Conservation (phyloP, 2,797 vertebrate species). For the Echeneis naucrates region DNA sequence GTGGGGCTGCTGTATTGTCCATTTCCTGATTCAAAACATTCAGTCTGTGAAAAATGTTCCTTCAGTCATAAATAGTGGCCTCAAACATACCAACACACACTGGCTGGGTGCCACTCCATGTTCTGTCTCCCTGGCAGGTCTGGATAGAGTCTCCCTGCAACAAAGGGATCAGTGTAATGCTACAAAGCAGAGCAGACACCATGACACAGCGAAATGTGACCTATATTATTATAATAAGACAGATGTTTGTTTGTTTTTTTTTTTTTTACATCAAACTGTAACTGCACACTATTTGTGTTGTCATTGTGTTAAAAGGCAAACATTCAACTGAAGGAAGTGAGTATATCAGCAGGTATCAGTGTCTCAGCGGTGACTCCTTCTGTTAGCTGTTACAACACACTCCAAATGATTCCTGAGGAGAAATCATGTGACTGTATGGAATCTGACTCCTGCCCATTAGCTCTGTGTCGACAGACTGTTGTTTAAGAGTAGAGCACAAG, state of each 20-base stretch:
- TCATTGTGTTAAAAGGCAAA: background rate
- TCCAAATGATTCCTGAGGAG: constrained; percentile 27
- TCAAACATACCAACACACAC: constrained; percentile 89
- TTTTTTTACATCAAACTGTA: background rate
- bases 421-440: constrained; percentile 64
- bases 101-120: constrained; percentile 90
- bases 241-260: no score
- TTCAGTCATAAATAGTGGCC: background rate
- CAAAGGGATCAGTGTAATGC: constrained; percentile 11
- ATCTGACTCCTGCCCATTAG: constrained; percentile 40
- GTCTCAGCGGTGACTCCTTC: constrained; percentile 44
- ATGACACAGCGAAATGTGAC: background rate
- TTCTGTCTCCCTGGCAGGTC: constrained; percentile 88
- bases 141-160: constrained; percentile 88
- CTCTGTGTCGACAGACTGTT: background rate
- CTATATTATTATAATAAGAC: background rate
- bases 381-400: constrained; percentile 15
- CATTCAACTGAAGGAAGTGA: background rate
- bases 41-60: background rate
- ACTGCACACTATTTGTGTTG: background rate
- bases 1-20: background rate
- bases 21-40: background rate
- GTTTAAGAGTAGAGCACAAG: constrained; percentile 9
- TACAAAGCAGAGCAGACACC: background rate
- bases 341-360: background rate